phyloP scores from a whole-genome alignment of 2,113 vertebrate genomes.

The Apodemus sylvaticus region DNA sequence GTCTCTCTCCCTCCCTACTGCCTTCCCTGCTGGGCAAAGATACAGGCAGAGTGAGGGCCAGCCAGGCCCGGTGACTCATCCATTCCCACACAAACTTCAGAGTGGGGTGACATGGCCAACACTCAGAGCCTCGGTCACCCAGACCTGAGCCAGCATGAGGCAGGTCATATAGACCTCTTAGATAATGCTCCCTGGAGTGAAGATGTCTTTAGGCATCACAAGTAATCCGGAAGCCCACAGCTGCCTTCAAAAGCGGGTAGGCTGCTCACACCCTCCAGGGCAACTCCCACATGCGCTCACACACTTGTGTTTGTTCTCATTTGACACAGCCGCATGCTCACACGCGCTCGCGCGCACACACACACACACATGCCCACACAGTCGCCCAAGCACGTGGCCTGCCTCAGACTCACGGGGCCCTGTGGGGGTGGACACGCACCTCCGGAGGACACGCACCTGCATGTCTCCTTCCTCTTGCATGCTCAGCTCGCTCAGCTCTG shows the following conservation, averaged over 20 bases:
- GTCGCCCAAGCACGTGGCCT: not conserved
- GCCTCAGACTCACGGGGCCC: slow-evolving; percentile 2
- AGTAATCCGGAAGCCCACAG: not conserved
- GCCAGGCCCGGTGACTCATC: slow-evolving; percentile 45
- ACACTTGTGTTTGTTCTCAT: not conserved
- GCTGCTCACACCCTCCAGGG: not conserved
- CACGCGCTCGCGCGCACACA: fast-evolving
- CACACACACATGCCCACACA: slow-evolving; percentile 7
- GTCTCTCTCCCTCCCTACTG: not conserved
- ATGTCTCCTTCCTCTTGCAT: not conserved
- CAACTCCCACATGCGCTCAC: not conserved
- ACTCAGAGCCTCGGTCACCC: slow-evolving; percentile 16
- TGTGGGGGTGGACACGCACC: not conserved
- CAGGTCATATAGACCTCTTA: slow-evolving; percentile 16
- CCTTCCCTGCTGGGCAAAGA: slow-evolving; percentile 19
- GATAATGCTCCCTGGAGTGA: not conserved
- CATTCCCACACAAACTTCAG: slow-evolving; percentile 12
- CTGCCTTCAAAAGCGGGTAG: not conserved
- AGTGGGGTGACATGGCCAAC: not conserved
- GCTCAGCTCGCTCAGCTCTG: not conserved
- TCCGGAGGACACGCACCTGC: not conserved
- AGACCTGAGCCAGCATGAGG: not conserved
- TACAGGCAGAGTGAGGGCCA: slow-evolving; percentile 44
- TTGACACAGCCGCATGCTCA: not conserved
- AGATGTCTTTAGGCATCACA: not conserved